phyloP scores from a whole-genome alignment of 2,888 invertebrate genomes.

The Biston betularia region DNA sequence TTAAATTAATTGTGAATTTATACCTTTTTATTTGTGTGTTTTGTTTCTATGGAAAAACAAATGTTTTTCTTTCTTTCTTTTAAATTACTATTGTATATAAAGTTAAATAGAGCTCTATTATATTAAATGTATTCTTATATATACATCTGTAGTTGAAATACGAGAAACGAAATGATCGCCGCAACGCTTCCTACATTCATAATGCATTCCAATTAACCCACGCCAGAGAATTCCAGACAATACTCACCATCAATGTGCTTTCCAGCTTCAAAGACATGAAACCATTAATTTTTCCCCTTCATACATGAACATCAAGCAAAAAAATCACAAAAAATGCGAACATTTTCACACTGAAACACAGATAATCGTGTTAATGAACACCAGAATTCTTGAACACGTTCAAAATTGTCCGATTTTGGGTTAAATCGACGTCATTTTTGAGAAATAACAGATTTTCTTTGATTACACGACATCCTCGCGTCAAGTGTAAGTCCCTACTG shows the following conservation, averaged over 20 bases:
- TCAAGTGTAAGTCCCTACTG: constrained; percentile 66
- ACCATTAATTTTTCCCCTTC: constrained; percentile 36
- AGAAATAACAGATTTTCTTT: constrained; percentile 24
- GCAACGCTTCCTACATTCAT: neutral
- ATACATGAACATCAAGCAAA: constrained; percentile 26
- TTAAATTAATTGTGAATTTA: too few species aligned
- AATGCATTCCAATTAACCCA: constrained; percentile 29
- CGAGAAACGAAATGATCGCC: too few species aligned
- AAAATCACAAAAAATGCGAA: constrained; percentile 26
- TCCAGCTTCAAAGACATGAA: constrained; percentile 33
- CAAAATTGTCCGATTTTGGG: constrained; percentile 27
- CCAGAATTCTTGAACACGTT: constrained; percentile 11
- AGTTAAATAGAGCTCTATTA: too few species aligned
- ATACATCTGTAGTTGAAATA: too few species aligned
- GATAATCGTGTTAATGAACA: constrained; percentile 1
- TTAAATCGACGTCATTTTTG: constrained; percentile 42
- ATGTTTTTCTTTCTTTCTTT: too few species aligned
- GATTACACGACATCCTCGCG: constrained; percentile 37
- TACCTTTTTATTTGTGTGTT: too few species aligned
- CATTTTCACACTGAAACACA: constrained; percentile 13
- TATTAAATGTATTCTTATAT: too few species aligned
- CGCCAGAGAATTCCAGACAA: constrained; percentile 8
- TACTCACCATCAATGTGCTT: constrained; percentile 47
- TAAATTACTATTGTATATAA: too few species aligned
- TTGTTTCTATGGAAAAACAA: too few species aligned